These are phyloP conservation scores for Bombycilla garrulus DNA, from an alignment of 2,113 vertebrate species.

Conservation along the genomic window DNA sequence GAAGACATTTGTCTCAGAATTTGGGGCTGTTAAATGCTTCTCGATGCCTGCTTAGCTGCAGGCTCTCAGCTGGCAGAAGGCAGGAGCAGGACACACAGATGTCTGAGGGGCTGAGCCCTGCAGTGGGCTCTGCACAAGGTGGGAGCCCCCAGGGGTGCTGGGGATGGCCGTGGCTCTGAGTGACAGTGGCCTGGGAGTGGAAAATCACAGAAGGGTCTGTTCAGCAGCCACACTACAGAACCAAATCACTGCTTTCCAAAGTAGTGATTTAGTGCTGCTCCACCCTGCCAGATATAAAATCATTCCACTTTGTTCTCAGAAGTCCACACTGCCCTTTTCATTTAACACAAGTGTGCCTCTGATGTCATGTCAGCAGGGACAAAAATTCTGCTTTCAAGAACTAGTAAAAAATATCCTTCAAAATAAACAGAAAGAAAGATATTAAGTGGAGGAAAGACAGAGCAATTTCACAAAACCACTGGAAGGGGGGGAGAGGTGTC, in stretches of 20 bases:
- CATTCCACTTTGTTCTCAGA: not conserved
- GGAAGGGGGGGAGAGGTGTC: not conserved
- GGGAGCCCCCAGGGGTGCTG: rapidly evolving
- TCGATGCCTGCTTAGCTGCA: not conserved
- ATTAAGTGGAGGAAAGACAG: not conserved
- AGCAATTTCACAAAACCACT: not conserved
- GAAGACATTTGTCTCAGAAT: not conserved
- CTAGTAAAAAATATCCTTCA: not conserved
- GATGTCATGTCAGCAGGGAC: not conserved
- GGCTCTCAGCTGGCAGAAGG: not conserved
- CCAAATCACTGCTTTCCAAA: not conserved
- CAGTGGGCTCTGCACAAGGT: not conserved
- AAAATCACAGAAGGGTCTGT: not conserved
- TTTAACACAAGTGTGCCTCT: not conserved
- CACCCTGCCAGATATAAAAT: not conserved
- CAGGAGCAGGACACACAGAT: not conserved
- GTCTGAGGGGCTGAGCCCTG: no score
- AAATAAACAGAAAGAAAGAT: not conserved
- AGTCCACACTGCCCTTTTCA: not conserved
- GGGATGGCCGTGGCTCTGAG: not conserved
- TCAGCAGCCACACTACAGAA: not conserved
- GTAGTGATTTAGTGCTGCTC: not conserved
- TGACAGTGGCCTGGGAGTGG: not conserved
- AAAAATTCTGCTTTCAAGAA: not conserved
- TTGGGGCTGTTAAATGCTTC: not conserved